phyloP scores from a whole-genome alignment of 2,797 vertebrate species.

The Lateolabrax maculatus region DNA sequence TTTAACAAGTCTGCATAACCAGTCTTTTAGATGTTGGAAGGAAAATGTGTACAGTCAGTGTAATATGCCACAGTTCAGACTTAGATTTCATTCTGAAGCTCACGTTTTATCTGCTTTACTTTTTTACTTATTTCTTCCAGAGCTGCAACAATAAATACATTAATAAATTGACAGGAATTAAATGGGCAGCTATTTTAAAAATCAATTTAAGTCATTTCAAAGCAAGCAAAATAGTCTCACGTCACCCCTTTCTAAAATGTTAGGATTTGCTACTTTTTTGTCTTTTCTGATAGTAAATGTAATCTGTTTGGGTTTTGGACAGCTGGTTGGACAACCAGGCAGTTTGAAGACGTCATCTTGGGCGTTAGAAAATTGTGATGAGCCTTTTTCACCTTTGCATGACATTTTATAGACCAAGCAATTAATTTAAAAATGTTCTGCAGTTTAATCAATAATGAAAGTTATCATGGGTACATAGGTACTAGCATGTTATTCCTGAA shows the following conservation, averaged over 20 bases:
- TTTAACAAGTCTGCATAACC: conserved; percentile 17
- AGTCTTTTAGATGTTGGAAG: conserved; percentile 3
- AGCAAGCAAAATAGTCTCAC: no score
- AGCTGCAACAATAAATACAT: not conserved
- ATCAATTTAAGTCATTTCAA: not conserved
- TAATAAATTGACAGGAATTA: not conserved
- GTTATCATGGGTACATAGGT: not conserved
- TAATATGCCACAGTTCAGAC: not conserved
- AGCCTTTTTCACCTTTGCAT: not conserved
- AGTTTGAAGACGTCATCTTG: not conserved
- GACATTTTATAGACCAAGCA: not conserved
- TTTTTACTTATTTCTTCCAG: not conserved
- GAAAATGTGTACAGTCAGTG: not conserved
- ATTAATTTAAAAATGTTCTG: not conserved
- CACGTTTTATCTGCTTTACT: not conserved
- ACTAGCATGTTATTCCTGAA: not conserved
- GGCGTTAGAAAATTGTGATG: not conserved
- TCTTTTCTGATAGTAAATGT: not conserved
- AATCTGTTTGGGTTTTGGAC: not conserved
- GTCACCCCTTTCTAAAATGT: not conserved
- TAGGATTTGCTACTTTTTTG: not conserved
- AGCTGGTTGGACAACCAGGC: not conserved
- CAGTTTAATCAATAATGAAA: not conserved
- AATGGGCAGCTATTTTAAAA: not conserved
- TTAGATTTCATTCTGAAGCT: conserved; percentile 1